A percentile compares a stretch with the other conserved stretches of the same genome.
Conservation (phyloP, 2,888 invertebrate genomes). For the Dichetophora obliterata region DNA sequence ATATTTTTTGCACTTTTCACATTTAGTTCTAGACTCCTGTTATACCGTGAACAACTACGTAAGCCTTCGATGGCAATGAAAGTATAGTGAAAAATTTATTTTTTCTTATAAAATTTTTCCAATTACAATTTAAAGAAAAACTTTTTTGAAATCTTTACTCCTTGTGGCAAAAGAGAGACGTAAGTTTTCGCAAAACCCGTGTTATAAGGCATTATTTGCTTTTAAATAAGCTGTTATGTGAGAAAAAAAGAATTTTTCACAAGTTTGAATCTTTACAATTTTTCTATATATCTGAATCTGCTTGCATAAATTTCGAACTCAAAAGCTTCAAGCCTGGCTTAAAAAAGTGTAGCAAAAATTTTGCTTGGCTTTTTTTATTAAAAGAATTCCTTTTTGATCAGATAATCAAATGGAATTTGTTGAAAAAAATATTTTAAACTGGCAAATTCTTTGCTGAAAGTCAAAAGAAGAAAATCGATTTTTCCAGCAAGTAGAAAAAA, state of each 20-base stretch:
- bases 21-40: conserved; percentile 66
- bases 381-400: background rate
- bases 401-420: background rate
- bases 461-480: conserved; percentile 50
- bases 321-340: background rate
- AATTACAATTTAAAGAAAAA: conserved; percentile 30
- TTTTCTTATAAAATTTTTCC: conserved; percentile 25
- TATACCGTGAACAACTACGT: conserved; percentile 61
- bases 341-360: background rate
- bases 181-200: conserved; percentile 60
- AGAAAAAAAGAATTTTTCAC: conserved; percentile 34
- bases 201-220: background rate
- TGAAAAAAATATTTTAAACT: background rate
- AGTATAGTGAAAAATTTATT: conserved; percentile 38
- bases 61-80: conserved; percentile 24
- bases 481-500: conserved; percentile 48
- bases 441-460: background rate
- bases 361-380: background rate
- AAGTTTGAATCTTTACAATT: conserved; percentile 18
- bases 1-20: conserved; percentile 53
- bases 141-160: conserved; percentile 15
- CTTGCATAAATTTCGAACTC: background rate
- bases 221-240: background rate
- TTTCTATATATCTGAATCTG: background rate
- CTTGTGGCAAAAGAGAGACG: conserved; percentile 62